Percentiles rank a stretch among this genome's conserved stretches.
These are phyloP conservation scores for Rhynchonycteris naso DNA, from an alignment of 2,797 vertebrate species.

Conservation along the genomic window DNA sequence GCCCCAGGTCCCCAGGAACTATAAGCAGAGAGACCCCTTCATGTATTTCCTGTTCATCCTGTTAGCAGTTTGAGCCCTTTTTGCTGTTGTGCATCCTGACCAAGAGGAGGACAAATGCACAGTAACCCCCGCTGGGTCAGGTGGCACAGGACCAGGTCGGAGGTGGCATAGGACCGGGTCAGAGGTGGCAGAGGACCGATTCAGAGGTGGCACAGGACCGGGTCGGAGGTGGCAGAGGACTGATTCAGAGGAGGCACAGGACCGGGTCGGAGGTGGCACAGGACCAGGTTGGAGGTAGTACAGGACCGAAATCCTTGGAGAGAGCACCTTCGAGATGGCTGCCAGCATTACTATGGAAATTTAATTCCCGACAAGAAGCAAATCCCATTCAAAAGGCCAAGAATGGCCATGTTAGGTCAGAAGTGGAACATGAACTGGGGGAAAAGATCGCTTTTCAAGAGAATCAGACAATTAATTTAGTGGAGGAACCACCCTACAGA, in stretches of 20 bases:
- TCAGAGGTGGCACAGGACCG: too few relatives aligned
- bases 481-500: conserved; percentile 62
- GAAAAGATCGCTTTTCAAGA: conserved; percentile 72
- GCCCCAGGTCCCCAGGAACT: background rate
- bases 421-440: conserved; percentile 75
- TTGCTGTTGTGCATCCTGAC: background rate
- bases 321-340: conserved; percentile 37
- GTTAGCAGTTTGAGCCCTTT: background rate
- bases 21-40: background rate
- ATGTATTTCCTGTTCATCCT: background rate
- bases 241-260: too few relatives aligned
- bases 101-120: background rate
- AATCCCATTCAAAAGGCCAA: conserved; percentile 76
- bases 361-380: conserved; percentile 71
- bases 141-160: too few relatives aligned
- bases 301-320: background rate
- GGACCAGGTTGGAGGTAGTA: background rate
- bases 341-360: conserved; percentile 76
- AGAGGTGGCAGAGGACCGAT: too few relatives aligned
- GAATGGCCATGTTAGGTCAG: conserved; percentile 78
- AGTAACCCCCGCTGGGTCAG: background rate
- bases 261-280: too few relatives aligned
- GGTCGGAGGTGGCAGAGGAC: too few relatives aligned
- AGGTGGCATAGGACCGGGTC: too few relatives aligned
- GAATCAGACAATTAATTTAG: conserved; percentile 76